A percentile compares a stretch with the other conserved stretches of the same genome.
Conservation (phyloP, 37 sponge, comb jelly and placozoan species). For the Spongilla lacustris region DNA sequence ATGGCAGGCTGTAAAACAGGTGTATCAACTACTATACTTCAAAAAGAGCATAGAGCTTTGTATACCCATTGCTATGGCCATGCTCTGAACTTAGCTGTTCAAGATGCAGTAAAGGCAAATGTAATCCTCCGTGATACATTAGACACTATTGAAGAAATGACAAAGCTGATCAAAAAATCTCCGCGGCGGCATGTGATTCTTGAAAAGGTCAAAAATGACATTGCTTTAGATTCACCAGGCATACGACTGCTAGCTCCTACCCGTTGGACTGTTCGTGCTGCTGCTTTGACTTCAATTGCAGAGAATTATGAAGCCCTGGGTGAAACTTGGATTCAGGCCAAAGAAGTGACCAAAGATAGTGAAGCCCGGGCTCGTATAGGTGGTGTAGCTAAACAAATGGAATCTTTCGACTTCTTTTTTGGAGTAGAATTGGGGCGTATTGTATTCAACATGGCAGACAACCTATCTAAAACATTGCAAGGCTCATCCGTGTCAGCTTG, state of each 20-base stretch:
- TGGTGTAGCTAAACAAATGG: slow-evolving; percentile 59
- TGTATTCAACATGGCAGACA: slow-evolving; percentile 11
- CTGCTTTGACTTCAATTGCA: slow-evolving; percentile 23
- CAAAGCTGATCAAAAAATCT: slow-evolving; percentile 61
- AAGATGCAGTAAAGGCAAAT: slow-evolving; percentile 40
- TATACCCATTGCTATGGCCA: slow-evolving; percentile 66
- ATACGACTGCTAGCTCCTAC: slow-evolving; percentile 60
- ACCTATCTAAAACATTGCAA: slow-evolving; percentile 8
- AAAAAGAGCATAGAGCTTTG: slow-evolving; percentile 24
- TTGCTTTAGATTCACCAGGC: slow-evolving; percentile 44
- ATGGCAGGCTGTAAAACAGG: slow-evolving; percentile 60
- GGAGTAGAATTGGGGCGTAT: slow-evolving; percentile 25
- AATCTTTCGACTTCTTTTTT: slow-evolving; percentile 49
- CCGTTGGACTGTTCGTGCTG: slow-evolving; percentile 59
- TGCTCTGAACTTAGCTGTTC: slow-evolving; percentile 53
- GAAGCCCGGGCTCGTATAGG: slow-evolving; percentile 38
- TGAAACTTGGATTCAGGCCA: slow-evolving; percentile 19
- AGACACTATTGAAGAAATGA: slow-evolving; percentile 53
- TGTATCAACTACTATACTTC: slow-evolving; percentile 25
- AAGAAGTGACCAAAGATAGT: slow-evolving; percentile 31
- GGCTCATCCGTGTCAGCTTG: neutral
- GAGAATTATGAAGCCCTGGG: slow-evolving; percentile 47
- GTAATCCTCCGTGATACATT: slow-evolving; percentile 44
- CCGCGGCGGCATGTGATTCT: slow-evolving; percentile 52
- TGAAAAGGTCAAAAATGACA: slow-evolving; percentile 32